phyloP scores from a whole-genome alignment of 2,113 vertebrate species.

The Rallus limicola region DNA sequence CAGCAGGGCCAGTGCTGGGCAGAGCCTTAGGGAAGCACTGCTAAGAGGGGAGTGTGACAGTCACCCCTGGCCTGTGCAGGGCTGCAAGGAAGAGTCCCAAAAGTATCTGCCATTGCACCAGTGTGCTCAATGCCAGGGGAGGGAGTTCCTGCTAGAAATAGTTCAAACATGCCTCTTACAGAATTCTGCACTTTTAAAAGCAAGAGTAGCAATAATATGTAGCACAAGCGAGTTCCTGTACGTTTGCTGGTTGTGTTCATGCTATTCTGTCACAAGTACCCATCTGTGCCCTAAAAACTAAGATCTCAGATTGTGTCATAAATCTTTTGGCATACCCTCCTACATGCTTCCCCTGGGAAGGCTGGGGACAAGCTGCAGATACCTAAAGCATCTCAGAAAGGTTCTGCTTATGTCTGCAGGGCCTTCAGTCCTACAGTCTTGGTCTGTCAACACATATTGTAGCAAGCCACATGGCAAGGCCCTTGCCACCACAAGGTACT shows the following conservation, averaged over 20 bases:
- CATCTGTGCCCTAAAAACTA: not conserved
- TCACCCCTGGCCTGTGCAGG: not conserved
- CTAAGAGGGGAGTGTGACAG: not conserved
- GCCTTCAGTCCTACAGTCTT: not conserved
- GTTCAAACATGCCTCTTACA: not conserved
- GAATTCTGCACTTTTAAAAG: not conserved
- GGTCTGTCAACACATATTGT: not conserved
- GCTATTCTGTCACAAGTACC: not conserved
- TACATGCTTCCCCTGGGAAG: not conserved
- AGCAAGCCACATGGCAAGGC: rapidly evolving
- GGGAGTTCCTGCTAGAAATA: not conserved
- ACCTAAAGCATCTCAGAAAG: not conserved
- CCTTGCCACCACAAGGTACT: not conserved
- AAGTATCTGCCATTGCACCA: not conserved
- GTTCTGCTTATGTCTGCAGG: rapidly evolving
- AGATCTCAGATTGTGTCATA: not conserved
- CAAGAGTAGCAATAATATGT: not conserved
- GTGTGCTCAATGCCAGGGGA: not conserved
- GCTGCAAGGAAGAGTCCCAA: not conserved
- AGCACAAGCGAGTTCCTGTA: not conserved
- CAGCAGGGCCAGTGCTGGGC: not conserved
- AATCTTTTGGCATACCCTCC: not conserved
- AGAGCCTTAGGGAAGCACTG: rapidly evolving
- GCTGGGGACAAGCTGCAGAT: not conserved
- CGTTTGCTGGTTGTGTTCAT: not conserved